Evolutionary conservation across 2,888 invertebrate genomes (phyloP), one percentile per base, ranked within the genome.

Genomic region (Magallana nippona): DNA sequence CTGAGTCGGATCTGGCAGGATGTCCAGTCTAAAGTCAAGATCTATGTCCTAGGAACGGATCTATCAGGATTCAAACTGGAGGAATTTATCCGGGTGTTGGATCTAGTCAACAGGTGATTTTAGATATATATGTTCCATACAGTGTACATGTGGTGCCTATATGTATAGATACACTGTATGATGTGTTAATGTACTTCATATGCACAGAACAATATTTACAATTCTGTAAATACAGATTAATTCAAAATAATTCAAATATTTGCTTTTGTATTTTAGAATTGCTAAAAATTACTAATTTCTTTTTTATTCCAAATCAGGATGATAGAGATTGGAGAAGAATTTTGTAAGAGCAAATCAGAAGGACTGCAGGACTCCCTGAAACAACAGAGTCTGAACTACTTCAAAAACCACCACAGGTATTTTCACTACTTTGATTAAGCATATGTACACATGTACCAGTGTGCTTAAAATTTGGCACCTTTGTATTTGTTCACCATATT

Each of bases 1-100:
- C 95, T 97, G 85, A 95, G 96, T 0, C 96, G 98, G 87, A 96
- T 98, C 86, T 99, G 98, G 98, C 97, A 97, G 90, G 99, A 99
- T 91, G 97, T 98, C 0, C 97, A 98, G 94, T 96, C 97, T 15
- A 98, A 98, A 95, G 97, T 98, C 27, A 92, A 93, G 86, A 90
- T 91, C 57, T 97, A 97, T 92, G 95, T 98, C 55, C 96, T 96
- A 83, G 97, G 96, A 87, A 96, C 96, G 0, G 97, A 97, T 88
- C 94, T 98, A 80, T 96, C 97, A n/a, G 96, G 96, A 83, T 97
- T 97, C 90, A 98, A 98, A 89, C 98, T 98, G 92, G 98, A 99
- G 91, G 98, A 98, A 93, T 98, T 98, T 92, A 97, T 98, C 82
- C 97, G 97, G 93, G 97, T 98, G 87, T 94, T 99, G 55, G 97